Percentiles rank a stretch among this genome's conserved stretches.
Conservation (phyloP, 2,888 invertebrate species). For the Ophion ventricosus region DNA sequence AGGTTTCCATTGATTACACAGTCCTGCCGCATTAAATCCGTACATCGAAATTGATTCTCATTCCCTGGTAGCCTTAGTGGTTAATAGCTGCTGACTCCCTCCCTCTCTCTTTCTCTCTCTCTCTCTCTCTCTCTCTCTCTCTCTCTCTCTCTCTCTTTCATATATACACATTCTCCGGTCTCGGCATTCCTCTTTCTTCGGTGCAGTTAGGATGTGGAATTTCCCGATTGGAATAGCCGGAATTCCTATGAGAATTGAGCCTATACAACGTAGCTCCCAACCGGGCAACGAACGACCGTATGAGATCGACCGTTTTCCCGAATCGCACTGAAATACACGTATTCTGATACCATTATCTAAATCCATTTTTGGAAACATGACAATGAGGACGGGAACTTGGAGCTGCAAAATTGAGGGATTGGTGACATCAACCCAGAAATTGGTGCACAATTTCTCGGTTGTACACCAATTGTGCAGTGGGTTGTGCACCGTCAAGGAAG, state of each 20-base stretch:
- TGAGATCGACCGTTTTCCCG: conserved; percentile 35
- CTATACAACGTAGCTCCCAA: conserved; percentile 37
- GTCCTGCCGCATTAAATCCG: conserved; percentile 59
- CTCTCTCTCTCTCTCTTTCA: conserved; percentile 21
- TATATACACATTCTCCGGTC: conserved; percentile 29
- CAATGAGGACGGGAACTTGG: too few species aligned
- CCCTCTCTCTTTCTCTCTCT: conserved; percentile 32
- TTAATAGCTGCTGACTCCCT: conserved; percentile 22
- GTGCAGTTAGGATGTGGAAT: conserved; percentile 76
- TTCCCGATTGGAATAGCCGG: conserved; percentile 81
- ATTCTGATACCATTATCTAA: not conserved
- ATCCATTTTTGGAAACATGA: too few species aligned
- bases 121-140: conserved; percentile 31
- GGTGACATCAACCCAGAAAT: too few species aligned
- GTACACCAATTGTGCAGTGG: too few species aligned
- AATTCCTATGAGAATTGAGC: conserved; percentile 73
- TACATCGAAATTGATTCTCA: conserved; percentile 58
- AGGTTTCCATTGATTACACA: conserved; percentile 58
- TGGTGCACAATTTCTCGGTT: not conserved
- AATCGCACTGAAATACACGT: conserved; percentile 3
- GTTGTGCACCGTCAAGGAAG: too few species aligned
- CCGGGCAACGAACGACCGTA: conserved; percentile 26
- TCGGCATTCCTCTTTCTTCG: conserved; percentile 71
- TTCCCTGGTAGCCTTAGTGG: conserved; percentile 12
- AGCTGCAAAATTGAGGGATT: too few species aligned